phyloP scores from a whole-genome alignment of 1,140 invertebrate genomes.

The Cydia amplana region DNA sequence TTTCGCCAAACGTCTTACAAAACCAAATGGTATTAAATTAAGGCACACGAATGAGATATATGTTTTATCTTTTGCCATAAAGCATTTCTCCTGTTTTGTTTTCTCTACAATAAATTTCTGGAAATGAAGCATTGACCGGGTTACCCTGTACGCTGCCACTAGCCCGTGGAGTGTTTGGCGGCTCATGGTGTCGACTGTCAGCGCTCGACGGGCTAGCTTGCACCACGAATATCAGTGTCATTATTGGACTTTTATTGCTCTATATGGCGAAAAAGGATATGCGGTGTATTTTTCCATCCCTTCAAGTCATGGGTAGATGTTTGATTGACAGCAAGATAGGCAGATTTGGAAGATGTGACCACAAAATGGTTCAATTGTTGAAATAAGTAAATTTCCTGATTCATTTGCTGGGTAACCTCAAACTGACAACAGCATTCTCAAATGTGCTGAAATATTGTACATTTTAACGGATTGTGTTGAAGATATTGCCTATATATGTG shows the following conservation, averaged over 20 bases:
- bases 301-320: slow-evolving; percentile 13
- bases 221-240: neutral
- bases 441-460: slow-evolving; percentile 26
- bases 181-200: slow-evolving; percentile 10
- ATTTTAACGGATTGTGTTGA: neutral
- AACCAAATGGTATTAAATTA: slow-evolving; percentile 46
- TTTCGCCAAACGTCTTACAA: slow-evolving; percentile 54
- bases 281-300: slow-evolving; percentile 18
- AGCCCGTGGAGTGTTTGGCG: slow-evolving; percentile 19
- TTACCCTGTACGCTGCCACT: slow-evolving; percentile 22
- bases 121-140: slow-evolving; percentile 10
- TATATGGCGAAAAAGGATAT: slow-evolving; percentile 11
- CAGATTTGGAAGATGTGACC: slow-evolving; percentile 18
- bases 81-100: neutral
- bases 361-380: slow-evolving; percentile 26
- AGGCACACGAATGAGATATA: slow-evolving; percentile 33
- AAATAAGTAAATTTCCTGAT: neutral
- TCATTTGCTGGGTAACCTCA: neutral
- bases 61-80: slow-evolving; percentile 8
- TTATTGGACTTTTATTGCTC: slow-evolving; percentile 15
- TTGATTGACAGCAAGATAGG: slow-evolving; percentile 17
- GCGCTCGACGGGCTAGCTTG: slow-evolving; percentile 14
- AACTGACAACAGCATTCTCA: slow-evolving; percentile 9
- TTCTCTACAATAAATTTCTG: slow-evolving; percentile 8
- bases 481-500: slow-evolving; percentile 10